These are phyloP conservation scores for Steromphala cineraria DNA, from an alignment of 2,888 invertebrate genomes.

Conservation along the genomic window DNA sequence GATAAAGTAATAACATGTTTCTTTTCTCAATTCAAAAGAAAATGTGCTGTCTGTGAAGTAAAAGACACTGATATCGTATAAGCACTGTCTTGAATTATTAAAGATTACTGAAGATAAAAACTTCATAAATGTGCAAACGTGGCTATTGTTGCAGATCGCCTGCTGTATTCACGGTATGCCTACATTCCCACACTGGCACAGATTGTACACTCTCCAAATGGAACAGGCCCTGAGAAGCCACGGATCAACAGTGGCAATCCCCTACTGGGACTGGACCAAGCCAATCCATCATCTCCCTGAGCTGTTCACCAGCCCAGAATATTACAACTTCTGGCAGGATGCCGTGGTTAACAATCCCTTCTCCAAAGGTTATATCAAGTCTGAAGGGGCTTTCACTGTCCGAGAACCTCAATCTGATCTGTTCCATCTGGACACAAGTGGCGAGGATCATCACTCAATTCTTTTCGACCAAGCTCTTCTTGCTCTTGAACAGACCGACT, in stretches of 20 bases:
- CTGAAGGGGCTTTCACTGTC: slow-evolving; percentile 38
- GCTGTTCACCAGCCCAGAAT: slow-evolving; percentile 34
- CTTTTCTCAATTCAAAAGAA: too few species aligned
- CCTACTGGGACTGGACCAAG: slow-evolving; percentile 50
- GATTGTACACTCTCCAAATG: slow-evolving; percentile 31
- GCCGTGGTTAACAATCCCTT: slow-evolving; percentile 32
- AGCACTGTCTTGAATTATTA: too few species aligned
- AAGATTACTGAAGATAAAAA: too few species aligned
- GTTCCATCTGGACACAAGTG: slow-evolving; percentile 26
- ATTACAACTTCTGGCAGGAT: slow-evolving; percentile 44
- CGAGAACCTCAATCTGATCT: slow-evolving; percentile 38
- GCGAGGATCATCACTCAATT: slow-evolving; percentile 26
- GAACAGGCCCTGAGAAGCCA: slow-evolving; percentile 37
- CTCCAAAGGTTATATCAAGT: slow-evolving; percentile 30
- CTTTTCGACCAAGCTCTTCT: slow-evolving; percentile 39
- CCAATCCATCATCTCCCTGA: slow-evolving; percentile 31
- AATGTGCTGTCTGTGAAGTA: too few species aligned
- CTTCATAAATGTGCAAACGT: too few species aligned
- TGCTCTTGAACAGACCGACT: slow-evolving; percentile 43
- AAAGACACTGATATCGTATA: too few species aligned
- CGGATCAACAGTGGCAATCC: slow-evolving; percentile 37
- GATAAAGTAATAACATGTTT: too few species aligned
- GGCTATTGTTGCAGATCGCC: background rate
- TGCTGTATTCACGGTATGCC: slow-evolving; percentile 27
- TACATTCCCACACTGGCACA: slow-evolving; percentile 26